Percentiles rank a stretch among this genome's conserved stretches.
These are phyloP conservation scores for Nymphalis c-album DNA, from an alignment of 2,888 invertebrate genomes.

Conservation along the genomic window DNA sequence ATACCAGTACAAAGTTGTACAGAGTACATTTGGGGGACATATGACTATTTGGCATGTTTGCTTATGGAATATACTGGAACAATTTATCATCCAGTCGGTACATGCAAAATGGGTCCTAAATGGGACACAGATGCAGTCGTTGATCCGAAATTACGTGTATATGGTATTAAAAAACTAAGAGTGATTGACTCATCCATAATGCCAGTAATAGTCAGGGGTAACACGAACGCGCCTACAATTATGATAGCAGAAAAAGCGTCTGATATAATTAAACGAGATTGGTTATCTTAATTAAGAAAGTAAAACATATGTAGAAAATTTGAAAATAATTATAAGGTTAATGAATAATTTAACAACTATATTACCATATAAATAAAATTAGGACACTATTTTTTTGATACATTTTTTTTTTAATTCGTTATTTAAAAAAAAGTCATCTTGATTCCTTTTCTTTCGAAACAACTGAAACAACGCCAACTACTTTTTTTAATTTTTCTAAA, in stretches of 20 bases:
- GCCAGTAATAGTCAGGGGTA: constrained; percentile 84
- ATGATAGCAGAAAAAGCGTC: constrained; percentile 93
- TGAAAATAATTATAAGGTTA: constrained; percentile 2
- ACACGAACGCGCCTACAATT: constrained; percentile 91
- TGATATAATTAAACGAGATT: constrained; percentile 87
- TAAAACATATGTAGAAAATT: background rate
- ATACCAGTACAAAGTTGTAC: constrained; percentile 82
- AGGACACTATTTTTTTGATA: too few relatives aligned
- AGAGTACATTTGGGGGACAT: constrained; percentile 79
- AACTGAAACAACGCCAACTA: too few relatives aligned
- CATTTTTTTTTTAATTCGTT: too few relatives aligned
- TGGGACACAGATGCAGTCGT: constrained; percentile 84
- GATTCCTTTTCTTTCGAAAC: too few relatives aligned
- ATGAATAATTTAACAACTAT: background rate
- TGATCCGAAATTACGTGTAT: constrained; percentile 82
- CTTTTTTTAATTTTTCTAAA: too few relatives aligned
- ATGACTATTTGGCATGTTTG: constrained; percentile 85
- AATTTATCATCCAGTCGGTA: constrained; percentile 86
- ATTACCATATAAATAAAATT: too few relatives aligned
- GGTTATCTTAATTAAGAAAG: constrained; percentile 42
- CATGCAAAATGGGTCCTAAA: constrained; percentile 86
- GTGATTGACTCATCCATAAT: constrained; percentile 86
- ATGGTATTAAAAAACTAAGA: constrained; percentile 83
- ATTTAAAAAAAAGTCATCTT: too few relatives aligned
- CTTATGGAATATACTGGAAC: constrained; percentile 85